These are phyloP conservation scores for Tricholaema leucomelas DNA, from an alignment of 2,113 vertebrate species.

Conservation along the genomic window DNA sequence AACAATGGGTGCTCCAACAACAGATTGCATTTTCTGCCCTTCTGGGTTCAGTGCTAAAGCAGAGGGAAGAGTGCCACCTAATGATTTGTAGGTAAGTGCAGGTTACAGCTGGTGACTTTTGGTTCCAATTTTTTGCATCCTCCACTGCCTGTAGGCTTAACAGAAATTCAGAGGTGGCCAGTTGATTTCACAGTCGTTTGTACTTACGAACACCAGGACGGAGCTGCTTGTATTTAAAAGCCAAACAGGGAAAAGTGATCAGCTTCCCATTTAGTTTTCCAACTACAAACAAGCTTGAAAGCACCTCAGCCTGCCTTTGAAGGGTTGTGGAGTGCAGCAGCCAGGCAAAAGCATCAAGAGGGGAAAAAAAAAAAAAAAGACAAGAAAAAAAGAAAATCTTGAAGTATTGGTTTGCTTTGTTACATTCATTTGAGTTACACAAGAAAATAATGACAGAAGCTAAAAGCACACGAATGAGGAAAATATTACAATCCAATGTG, in stretches of 20 bases:
- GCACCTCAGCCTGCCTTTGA: conserved; percentile 18
- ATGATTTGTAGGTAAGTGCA: conserved; percentile 2
- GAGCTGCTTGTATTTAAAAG: neutral
- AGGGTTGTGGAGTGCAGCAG: neutral
- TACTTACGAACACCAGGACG: neutral
- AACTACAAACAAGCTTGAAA: neutral
- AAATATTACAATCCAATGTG: neutral
- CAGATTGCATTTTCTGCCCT: neutral
- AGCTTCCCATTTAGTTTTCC: conserved; percentile 19
- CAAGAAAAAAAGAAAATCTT: neutral
- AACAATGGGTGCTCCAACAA: neutral
- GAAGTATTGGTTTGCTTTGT: conserved; percentile 31
- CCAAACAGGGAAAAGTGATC: neutral
- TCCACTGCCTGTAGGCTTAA: neutral
- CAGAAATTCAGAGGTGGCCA: neutral
- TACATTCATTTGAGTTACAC: conserved; percentile 13
- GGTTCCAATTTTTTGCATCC: neutral
- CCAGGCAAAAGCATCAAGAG: neutral
- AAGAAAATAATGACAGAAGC: neutral
- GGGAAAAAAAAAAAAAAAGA: too few relatives aligned
- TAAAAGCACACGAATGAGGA: neutral
- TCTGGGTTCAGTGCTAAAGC: neutral
- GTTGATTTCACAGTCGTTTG: neutral
- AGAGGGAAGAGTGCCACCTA: conserved; percentile 54
- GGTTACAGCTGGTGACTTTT: neutral